Evolutionary conservation across 2,797 vertebrate species (phyloP), one percentile per base, ranked within the genome.

Genomic region (Lophotriccus pileatus): DNA sequence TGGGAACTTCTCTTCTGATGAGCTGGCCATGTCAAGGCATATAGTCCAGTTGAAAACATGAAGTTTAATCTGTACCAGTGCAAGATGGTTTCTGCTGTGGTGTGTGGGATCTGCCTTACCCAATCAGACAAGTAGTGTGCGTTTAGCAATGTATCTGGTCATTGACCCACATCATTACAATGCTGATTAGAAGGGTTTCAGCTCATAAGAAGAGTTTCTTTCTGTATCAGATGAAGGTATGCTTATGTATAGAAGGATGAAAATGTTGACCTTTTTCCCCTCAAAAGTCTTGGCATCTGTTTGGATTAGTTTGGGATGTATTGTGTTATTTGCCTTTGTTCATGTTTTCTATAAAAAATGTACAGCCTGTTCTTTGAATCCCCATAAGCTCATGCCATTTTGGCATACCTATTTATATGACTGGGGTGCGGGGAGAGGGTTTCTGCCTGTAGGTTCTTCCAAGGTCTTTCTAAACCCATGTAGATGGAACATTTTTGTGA

Each of bases 361-460:
- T 87, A 72, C 56, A 92, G 67, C 27, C 25, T 44, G 74, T 89
- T 87, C 39, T 93, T 77, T 84, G 59, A 84, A 50, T 74, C 55
- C 39, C 56, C 58, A 24, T 62, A 75, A 91, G 13, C 72, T 70
- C 32, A 6, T 87, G 89, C 75, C 72, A 72, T 93, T 95, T 95
- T 74, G 72, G 49, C 46, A 27, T 44, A 70, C 10, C 28, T 94
- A 94, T 95, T 96, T 95, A 95, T 92, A 84, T 78, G 55, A 90
- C 30, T 77, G 16, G 59, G 68, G 36, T 36, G 41, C 32, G 37
- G 43, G n/a, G 64, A 46, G 56, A 62, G 53, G 58, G 18, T 34
- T 76, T 83, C 52, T 92, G 37, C 15, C 72, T 60, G 34, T 73
- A 62, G 10, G 17, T 90, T 93, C 76, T 94, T 87, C 41, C n/a